Conservation (phyloP, 2,797 vertebrate genomes). For the Momotus momota region DNA sequence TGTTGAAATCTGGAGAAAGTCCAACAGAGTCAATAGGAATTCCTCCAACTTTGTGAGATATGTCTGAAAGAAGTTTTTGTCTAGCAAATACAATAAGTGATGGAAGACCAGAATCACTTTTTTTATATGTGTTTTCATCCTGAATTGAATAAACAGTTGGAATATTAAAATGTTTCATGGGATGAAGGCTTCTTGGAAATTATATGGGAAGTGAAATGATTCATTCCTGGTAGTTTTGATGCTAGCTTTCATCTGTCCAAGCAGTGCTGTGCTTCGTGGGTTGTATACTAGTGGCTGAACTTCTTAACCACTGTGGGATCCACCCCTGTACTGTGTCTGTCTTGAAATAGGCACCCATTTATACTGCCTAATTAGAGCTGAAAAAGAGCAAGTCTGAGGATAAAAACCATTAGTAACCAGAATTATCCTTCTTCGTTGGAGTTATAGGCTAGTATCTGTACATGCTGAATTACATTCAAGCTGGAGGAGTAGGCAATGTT, state of each 20-base stretch:
- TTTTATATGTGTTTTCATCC: not conserved
- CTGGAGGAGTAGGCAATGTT: not conserved
- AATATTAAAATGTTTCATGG: not conserved
- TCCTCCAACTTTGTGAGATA: not conserved
- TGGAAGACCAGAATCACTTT: not conserved
- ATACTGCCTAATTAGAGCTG: not conserved
- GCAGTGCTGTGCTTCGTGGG: not conserved
- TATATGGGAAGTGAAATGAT: not conserved
- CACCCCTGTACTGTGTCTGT: rapidly evolving
- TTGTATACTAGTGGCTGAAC: not conserved
- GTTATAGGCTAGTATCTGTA: not conserved
- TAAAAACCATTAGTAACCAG: not conserved
- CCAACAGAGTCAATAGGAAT: not conserved
- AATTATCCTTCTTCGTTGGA: not conserved
- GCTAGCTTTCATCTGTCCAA: not conserved
- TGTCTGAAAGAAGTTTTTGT: not conserved
- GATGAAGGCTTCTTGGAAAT: not conserved
- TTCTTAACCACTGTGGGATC: rapidly evolving
- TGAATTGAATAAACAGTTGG: not conserved
- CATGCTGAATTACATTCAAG: not conserved
- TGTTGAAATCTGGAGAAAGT: not conserved
- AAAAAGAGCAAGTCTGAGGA: not conserved
- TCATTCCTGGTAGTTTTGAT: not conserved
- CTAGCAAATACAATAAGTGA: not conserved
- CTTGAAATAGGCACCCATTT: not conserved